phyloP scores from a whole-genome alignment of 2,888 invertebrate genomes.

The Machimus rusticus region DNA sequence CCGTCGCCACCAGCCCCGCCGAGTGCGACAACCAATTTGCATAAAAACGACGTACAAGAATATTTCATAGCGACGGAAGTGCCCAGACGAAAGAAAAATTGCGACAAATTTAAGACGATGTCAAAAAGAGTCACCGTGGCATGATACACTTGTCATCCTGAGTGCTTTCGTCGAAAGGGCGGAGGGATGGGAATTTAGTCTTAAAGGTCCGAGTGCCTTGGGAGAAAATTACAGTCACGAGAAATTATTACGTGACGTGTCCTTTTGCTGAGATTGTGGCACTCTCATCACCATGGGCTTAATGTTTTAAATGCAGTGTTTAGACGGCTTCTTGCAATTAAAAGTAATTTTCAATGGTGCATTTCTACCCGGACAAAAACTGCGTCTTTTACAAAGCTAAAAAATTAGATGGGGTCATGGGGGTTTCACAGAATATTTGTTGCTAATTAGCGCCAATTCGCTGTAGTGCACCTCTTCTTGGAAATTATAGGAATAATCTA shows the following conservation, averaged over 20 bases:
- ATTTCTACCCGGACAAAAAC: background rate
- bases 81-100: constrained; percentile 2
- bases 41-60: background rate
- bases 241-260: background rate
- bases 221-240: background rate
- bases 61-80: background rate
- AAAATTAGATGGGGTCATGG: background rate
- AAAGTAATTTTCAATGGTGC: background rate
- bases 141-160: constrained; percentile 9
- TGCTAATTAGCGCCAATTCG: background rate
- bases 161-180: background rate
- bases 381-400: background rate
- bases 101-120: constrained; percentile 21
- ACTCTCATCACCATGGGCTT: background rate
- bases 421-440: background rate
- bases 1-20: background rate
- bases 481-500: background rate
- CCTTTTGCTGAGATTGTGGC: background rate
- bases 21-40: background rate
- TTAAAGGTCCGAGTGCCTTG: background rate
- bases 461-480: background rate
- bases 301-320: background rate
- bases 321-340: background rate
- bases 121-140: background rate
- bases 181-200: background rate